Evolutionary conservation across 2,113 vertebrate species (phyloP).

Genomic region (Maccullochella peelii): DNA sequence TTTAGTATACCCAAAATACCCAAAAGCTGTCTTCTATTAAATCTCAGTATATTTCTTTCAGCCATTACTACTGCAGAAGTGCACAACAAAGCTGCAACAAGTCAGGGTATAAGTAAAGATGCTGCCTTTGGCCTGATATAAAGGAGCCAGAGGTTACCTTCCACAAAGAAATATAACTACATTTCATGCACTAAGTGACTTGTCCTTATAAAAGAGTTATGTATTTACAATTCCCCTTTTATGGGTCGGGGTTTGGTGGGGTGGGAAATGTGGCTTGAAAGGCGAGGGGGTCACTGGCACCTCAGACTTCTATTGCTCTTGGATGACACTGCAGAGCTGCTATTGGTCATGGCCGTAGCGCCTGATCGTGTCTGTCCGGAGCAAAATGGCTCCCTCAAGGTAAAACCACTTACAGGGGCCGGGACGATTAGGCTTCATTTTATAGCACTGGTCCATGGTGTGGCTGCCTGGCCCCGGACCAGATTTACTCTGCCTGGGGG

Average conservation of each 20-base stretch:
- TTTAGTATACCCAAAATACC: too few species aligned
- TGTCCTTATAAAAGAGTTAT: conserved; percentile 63
- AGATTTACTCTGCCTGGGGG: conserved; percentile 63
- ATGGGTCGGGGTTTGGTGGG: conserved; percentile 30
- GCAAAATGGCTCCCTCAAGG: conserved; percentile 69
- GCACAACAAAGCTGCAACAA: conserved; percentile 5
- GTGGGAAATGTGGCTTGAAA: conserved; percentile 56
- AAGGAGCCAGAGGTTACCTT: conserved; percentile 38
- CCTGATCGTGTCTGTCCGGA: conserved; percentile 51
- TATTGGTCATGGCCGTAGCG: conserved; percentile 46
- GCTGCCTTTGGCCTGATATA: conserved; percentile 17
- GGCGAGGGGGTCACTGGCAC: conserved; percentile 23
- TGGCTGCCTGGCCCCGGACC: conserved; percentile 40
- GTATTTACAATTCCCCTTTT: conserved; percentile 58
- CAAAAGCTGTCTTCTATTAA: not conserved
- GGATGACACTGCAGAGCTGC: conserved; percentile 53
- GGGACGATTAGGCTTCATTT: conserved; percentile 68
- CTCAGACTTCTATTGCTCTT: conserved; percentile 41
- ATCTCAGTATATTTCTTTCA: not conserved
- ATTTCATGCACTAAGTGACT: conserved; percentile 59
- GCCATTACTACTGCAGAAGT: not conserved
- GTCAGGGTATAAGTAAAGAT: conserved; percentile 4
- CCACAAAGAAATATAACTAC: conserved; percentile 20
- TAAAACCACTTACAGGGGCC: conserved; percentile 62
- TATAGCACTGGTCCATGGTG: conserved; percentile 60